Evolutionary conservation across 53 echinoderm and acorn worm species (phyloP).

Genomic region (Apostichopus leukothele): DNA sequence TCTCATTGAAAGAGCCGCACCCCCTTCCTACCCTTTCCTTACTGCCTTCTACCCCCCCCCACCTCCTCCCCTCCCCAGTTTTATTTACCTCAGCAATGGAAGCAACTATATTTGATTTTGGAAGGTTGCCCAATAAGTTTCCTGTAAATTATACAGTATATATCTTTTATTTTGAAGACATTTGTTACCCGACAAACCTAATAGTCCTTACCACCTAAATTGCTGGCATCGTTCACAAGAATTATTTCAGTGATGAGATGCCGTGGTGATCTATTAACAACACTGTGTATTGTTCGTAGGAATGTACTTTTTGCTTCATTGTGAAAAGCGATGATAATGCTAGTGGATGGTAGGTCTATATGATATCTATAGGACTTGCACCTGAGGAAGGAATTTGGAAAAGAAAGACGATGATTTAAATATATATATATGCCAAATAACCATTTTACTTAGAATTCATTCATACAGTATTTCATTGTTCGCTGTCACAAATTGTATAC

Average conservation of each 20-base stretch:
- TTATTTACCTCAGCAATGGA: no score
- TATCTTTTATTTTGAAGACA: not conserved
- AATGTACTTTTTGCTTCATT: conserved; percentile 86
- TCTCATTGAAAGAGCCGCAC: no score
- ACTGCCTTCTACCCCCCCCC: no score
- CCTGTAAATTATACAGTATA: not conserved
- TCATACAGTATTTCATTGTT: no score
- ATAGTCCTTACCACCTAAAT: conserved; percentile 52
- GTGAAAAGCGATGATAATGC: conserved; percentile 89
- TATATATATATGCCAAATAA: no score
- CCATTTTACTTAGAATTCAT: no score
- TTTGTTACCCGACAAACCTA: not conserved
- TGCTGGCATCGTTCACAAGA: conserved; percentile 79
- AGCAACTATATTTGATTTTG: not conserved
- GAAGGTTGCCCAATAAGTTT: not conserved
- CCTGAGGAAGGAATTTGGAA: conserved; percentile 28
- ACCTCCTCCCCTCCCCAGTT: no score
- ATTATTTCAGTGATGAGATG: conserved; percentile 74
- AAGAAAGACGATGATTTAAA: no score
- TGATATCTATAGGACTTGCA: conserved; percentile 66
- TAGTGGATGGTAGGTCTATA: conserved; percentile 58
- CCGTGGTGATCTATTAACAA: conserved; percentile 70
- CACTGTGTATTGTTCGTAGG: conserved; percentile 73
- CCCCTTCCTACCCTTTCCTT: no score
- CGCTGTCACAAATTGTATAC: no score